Conservation (phyloP, 2,113 vertebrate genomes). For the Henicopernis longicauda region DNA sequence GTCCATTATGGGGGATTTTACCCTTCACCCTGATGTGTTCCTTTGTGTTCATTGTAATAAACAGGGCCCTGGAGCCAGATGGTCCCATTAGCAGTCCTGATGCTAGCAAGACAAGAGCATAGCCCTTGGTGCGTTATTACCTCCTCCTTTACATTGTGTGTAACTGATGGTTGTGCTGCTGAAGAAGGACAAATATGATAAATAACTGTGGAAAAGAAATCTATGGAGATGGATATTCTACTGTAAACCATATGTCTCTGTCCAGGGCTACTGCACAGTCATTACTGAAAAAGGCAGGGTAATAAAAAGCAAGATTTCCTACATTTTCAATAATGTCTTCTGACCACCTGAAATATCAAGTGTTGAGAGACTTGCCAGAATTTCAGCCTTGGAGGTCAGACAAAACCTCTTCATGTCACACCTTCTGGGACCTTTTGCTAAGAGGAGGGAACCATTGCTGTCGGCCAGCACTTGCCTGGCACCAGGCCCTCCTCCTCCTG, state of each 20-base stretch:
- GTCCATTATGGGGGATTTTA: neutral
- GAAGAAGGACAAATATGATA: conserved; percentile 34
- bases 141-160: neutral
- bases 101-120: conserved; percentile 1
- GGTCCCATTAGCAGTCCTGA: neutral
- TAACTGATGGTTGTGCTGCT: neutral
- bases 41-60: neutral
- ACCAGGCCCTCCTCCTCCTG: neutral
- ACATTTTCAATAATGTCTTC: neutral
- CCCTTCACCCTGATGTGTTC: neutral
- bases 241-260: conserved; percentile 17
- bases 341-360: neutral
- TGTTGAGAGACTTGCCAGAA: neutral
- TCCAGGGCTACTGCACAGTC: neutral
- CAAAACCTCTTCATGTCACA: neutral
- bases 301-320: conserved; percentile 23
- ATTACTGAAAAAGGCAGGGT: neutral
- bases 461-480: neutral
- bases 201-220: neutral
- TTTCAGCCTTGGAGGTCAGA: conserved; percentile 13
- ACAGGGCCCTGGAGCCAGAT: conserved; percentile 4
- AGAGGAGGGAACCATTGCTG: neutral
- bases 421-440: neutral
- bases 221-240: conserved; percentile 14
- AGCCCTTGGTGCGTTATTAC: neutral